Evolutionary conservation across 2,113 vertebrate species (phyloP).

Genomic region (Mellivora capensis): DNA sequence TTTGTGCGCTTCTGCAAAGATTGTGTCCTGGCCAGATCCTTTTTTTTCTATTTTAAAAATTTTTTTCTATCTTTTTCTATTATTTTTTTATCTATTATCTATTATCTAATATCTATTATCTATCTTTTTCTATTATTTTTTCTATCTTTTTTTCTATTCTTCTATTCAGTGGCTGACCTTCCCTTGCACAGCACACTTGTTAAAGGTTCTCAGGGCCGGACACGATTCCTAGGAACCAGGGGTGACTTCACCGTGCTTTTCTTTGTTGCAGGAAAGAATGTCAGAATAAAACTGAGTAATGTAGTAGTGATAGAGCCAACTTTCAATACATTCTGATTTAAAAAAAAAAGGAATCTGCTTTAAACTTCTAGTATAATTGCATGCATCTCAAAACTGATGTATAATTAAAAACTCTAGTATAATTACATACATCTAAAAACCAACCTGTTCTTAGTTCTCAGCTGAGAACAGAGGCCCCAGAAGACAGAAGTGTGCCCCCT

Average conservation of each 20-base stretch:
- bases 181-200: background rate
- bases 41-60: too few species aligned
- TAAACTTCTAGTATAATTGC: background rate
- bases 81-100: too few species aligned
- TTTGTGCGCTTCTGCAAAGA: background rate
- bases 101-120: too few species aligned
- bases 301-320: background rate
- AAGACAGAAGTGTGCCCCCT: background rate
- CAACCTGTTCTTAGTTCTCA: background rate
- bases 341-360: background rate
- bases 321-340: background rate
- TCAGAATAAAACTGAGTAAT: background rate
- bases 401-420: too few species aligned
- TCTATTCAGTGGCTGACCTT: background rate
- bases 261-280: background rate
- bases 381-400: background rate
- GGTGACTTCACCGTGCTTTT: background rate
- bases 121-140: too few species aligned
- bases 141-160: too few species aligned
- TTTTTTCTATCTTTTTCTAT: too few species aligned
- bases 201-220: background rate
- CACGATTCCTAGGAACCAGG: background rate
- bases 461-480: background rate
- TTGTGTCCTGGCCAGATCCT: background rate
- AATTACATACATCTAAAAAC: too few species aligned